A percentile compares a stretch with the other conserved stretches of the same genome.
Conservation (phyloP, 1,140 invertebrate genomes). For the Drosophila biarmipes region DNA sequence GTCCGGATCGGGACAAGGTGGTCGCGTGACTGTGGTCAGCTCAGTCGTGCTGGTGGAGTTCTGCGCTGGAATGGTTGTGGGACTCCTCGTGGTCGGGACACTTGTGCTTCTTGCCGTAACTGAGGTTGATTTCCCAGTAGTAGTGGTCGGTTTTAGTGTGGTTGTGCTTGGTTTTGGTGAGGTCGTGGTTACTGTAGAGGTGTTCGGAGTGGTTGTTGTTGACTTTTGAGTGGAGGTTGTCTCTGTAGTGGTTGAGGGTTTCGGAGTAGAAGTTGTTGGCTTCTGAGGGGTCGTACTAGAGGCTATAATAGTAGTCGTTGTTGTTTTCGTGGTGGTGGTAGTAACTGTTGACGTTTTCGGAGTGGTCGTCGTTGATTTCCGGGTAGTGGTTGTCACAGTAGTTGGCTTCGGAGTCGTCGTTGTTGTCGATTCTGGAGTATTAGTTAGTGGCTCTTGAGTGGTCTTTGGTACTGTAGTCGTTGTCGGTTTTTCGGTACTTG, state of each 20-base stretch:
- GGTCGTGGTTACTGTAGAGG: not conserved
- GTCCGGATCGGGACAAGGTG: conserved; percentile 18
- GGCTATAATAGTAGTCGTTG: conserved; percentile 1
- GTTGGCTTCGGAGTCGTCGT: not conserved
- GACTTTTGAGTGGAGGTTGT: not conserved
- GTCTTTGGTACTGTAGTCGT: not conserved
- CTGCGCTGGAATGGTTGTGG: not conserved
- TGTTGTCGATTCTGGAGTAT: conserved; percentile 3
- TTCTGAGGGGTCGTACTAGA: conserved; percentile 3
- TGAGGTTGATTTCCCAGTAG: conserved; percentile 5
- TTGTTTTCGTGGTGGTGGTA: no score
- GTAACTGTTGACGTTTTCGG: not conserved
- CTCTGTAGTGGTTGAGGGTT: not conserved
- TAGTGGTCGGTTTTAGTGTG: conserved; percentile 4
- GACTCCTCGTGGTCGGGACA: conserved; percentile 4
- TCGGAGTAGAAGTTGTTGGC: conserved; percentile 7
- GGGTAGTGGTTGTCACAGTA: not conserved
- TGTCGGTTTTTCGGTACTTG: no score
- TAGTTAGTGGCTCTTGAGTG: conserved; percentile 2
- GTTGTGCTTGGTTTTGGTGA: not conserved
- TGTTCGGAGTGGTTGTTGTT: conserved; percentile 10
- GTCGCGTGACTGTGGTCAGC: conserved; percentile 3
- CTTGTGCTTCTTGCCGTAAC: conserved; percentile 1
- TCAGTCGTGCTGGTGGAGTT: conserved; percentile 21
- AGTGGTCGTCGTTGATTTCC: not conserved